Conservation (phyloP, 53 echinoderm and acorn worm genomes). For the Pentamera pediparva region DNA sequence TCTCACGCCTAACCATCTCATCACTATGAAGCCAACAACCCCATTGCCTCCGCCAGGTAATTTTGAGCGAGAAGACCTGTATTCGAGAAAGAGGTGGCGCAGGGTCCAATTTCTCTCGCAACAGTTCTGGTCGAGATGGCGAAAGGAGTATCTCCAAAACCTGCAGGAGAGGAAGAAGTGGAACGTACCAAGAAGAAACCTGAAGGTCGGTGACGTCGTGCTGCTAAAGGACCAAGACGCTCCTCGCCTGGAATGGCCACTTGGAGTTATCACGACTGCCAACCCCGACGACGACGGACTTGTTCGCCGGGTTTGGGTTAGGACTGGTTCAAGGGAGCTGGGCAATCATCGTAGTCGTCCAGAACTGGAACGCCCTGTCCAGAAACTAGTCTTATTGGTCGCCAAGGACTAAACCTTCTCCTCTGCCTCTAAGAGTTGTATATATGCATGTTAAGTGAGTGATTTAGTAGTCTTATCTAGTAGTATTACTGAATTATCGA, state of each 20-base stretch:
- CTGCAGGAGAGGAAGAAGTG: background rate
- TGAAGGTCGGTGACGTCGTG: background rate
- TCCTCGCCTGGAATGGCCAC: background rate
- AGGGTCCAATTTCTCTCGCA: slow-evolving; percentile 3
- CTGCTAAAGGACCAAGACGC: background rate
- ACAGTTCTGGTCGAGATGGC: background rate
- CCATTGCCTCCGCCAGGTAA: background rate
- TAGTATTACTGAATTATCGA: background rate
- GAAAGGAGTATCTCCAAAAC: background rate
- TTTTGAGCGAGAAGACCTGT: background rate
- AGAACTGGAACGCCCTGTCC: background rate
- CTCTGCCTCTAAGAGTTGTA: background rate
- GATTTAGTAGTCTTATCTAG: background rate
- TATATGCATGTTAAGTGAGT: background rate
- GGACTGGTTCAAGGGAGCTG: background rate
- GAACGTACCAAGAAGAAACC: background rate
- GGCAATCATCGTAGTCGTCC: background rate
- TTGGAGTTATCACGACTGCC: background rate
- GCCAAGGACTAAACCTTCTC: background rate
- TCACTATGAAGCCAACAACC: background rate
- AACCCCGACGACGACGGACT: background rate
- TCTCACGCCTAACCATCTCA: slow-evolving; percentile 1
- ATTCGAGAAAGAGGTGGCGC: background rate
- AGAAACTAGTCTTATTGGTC: background rate
- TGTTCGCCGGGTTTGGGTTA: slow-evolving; percentile 7